These are phyloP conservation scores for Tyto alba DNA, from an alignment of 2,113 vertebrate genomes.

Conservation along the genomic window DNA sequence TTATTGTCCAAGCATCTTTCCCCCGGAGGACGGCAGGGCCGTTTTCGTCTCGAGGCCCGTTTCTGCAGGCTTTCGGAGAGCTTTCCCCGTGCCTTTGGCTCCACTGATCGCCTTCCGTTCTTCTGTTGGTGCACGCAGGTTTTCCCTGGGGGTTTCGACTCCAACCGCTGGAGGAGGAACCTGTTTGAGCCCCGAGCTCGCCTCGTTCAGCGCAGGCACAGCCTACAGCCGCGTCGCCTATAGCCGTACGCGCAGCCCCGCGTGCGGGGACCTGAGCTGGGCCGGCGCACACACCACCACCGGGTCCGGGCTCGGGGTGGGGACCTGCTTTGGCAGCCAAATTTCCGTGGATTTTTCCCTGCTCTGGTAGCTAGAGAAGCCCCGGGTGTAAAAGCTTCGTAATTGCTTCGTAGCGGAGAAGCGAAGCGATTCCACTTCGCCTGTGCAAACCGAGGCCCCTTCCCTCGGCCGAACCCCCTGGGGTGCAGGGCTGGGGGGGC, in stretches of 20 bases:
- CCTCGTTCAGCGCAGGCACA: background rate
- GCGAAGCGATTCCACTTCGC: background rate
- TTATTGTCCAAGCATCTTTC: slow-evolving; percentile 11
- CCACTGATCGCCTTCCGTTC: slow-evolving; percentile 50
- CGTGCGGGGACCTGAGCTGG: fast-evolving
- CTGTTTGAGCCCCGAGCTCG: background rate
- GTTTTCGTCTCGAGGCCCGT: background rate
- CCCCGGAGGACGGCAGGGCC: background rate
- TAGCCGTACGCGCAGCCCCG: fast-evolving
- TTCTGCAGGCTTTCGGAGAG: background rate
- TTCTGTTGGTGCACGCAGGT: background rate
- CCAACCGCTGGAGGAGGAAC: background rate
- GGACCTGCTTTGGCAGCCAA: background rate
- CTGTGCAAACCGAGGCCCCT: background rate
- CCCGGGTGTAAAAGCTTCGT: background rate
- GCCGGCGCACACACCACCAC: too few relatives aligned
- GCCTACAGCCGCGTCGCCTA: fast-evolving
- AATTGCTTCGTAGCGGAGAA: background rate
- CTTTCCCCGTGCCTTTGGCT: slow-evolving; percentile 29
- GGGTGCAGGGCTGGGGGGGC: too few relatives aligned
- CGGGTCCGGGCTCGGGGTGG: background rate
- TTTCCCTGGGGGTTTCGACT: background rate
- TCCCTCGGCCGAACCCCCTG: background rate
- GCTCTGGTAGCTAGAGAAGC: too few relatives aligned
- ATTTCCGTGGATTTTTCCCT: background rate